Evolutionary conservation across 1,140 invertebrate species (phyloP).

Genomic region (Adelges cooleyi): DNA sequence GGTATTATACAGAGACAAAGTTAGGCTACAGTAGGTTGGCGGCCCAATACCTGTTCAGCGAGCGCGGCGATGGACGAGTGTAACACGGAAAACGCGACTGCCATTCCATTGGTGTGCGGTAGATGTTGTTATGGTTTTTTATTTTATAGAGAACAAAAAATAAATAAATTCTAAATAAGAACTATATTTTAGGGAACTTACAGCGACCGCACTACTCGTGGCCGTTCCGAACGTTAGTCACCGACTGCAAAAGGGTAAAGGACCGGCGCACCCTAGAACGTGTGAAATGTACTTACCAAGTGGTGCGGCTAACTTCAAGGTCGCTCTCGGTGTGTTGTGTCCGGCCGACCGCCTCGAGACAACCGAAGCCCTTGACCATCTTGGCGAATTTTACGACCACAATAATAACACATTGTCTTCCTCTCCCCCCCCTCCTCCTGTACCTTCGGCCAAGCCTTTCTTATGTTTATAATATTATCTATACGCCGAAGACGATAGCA

Average conservation of each 20-base stretch:
- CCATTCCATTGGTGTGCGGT: constrained; percentile 17
- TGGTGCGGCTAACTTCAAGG: not conserved
- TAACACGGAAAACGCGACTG: constrained; percentile 14
- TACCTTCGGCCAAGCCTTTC: not conserved
- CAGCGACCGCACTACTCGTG: too few species aligned
- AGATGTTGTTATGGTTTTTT: too few species aligned
- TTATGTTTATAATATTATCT: not conserved
- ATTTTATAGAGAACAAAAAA: too few species aligned
- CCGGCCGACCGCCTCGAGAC: not conserved
- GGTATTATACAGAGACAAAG: too few species aligned
- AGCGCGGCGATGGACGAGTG: constrained; percentile 11
- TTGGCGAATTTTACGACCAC: not conserved
- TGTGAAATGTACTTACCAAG: not conserved
- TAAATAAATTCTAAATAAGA: too few species aligned
- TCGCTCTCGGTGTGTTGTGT: not conserved
- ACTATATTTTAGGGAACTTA: too few species aligned
- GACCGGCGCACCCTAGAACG: not conserved
- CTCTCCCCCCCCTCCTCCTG: not conserved
- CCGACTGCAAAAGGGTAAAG: not conserved
- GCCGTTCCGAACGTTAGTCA: not conserved
- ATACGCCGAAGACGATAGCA: not conserved
- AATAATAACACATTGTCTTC: constrained; percentile 2
- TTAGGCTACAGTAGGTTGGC: too few species aligned
- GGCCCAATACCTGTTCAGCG: constrained; percentile 9
- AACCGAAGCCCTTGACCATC: constrained; percentile 16